Evolutionary conservation across 2,888 invertebrate genomes (phyloP), one percentile per base, ranked within the genome.

Genomic region (Pandemis heparana): DNA sequence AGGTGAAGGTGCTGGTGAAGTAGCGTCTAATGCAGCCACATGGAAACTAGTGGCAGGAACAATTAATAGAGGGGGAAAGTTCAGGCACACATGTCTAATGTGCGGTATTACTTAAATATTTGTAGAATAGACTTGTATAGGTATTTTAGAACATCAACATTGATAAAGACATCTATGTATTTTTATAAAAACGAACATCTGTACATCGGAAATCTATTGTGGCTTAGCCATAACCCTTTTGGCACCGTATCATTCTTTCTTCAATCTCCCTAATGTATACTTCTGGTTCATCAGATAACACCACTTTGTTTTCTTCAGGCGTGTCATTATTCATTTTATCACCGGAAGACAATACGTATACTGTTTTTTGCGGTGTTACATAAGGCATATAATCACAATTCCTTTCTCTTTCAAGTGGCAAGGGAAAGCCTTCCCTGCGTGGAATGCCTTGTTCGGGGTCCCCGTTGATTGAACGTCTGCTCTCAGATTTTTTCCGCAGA

Each of bases 241-340:
- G 77, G 10, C 76, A 75, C 69, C 68, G 70, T 38, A 74, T 75
- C 8, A 79, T 78, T 68, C 78, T 77, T 62, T 82, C 74, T 71
- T 80, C 81, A 39, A 87, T 79, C 77, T 89, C 88, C 77, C 82
- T 82, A 72, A 87, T 82, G 77, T 94, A 94, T 8, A 85, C 82
- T 3, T 89, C 87, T n/a, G 94, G 85, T 77, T 94, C 94, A 70
- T 94, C 94, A 3, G 91, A 83, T 7, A 88, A 90, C 8, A 86
- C 87, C 51, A 80, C 82, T 60, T 91, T 93, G 18, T 89, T 93
- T n/a, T 89, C 91, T 75, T 86, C 89, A 62, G 39, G 63, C 7
- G 46, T 16, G 1, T 59, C 56, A 38, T 51, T 59, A 32, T 48
- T 51, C 1, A 56, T 8, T 14, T 23, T 43, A 18, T 68, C 63